Conservation (phyloP, 1,140 invertebrate species). For the Dufourea novaeangliae region DNA sequence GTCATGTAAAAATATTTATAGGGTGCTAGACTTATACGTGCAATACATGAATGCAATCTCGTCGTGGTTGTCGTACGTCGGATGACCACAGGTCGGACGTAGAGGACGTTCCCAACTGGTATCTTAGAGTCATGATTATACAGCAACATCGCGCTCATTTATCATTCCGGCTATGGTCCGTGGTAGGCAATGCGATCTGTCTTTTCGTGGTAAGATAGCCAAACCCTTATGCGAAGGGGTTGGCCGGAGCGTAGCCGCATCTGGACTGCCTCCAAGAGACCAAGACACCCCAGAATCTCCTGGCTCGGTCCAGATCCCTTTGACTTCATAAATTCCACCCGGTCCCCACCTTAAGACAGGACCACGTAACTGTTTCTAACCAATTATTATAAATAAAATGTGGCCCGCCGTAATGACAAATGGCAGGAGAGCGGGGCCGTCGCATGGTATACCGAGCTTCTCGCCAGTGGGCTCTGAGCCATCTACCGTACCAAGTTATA, state of each 20-base stretch:
- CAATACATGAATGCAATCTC: background rate
- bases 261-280: conserved; percentile 77
- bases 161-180: conserved; percentile 70
- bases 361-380: conserved; percentile 77
- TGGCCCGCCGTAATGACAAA: conserved; percentile 76
- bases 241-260: conserved; percentile 66
- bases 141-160: conserved; percentile 75
- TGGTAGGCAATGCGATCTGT: conserved; percentile 72
- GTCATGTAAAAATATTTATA: background rate
- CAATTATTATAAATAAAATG: conserved; percentile 80
- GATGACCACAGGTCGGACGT: conserved; percentile 30
- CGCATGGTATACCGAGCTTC: conserved; percentile 55
- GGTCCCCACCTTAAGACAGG: conserved; percentile 64
- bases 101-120: conserved; percentile 49
- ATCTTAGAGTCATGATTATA: conserved; percentile 70
- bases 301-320: conserved; percentile 59
- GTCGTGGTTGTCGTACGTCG: conserved; percentile 33
- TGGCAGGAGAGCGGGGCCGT: conserved; percentile 58
- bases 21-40: no score
- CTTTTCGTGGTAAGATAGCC: conserved; percentile 75
- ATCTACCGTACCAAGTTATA: conserved; percentile 58
- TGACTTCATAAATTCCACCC: conserved; percentile 76
- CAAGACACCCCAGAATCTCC: conserved; percentile 73
- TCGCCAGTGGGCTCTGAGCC: conserved; percentile 72
- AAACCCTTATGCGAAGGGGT: conserved; percentile 68